phyloP scores from a whole-genome alignment of 53 echinoderm and acorn worm species.

The Echinometra lucunter region DNA sequence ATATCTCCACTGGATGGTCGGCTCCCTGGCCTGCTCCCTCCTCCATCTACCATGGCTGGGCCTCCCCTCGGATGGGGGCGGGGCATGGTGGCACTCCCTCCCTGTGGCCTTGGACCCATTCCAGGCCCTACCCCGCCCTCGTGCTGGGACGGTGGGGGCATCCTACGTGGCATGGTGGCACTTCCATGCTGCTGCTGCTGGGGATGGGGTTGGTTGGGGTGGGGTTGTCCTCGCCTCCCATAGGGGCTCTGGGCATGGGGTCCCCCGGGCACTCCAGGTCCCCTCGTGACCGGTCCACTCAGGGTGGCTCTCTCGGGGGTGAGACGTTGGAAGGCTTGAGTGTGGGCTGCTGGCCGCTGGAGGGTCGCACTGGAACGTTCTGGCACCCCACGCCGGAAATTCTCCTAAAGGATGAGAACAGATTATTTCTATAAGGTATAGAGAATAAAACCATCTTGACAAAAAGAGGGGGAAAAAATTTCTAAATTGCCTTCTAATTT shows the following conservation, averaged over 20 bases:
- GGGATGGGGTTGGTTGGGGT: slow-evolving; percentile 21
- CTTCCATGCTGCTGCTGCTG: slow-evolving; percentile 54
- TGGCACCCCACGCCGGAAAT: slow-evolving; percentile 79
- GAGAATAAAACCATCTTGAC: not conserved
- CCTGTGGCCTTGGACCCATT: slow-evolving; percentile 7
- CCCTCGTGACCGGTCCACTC: slow-evolving; percentile 55
- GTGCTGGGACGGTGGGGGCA: slow-evolving; percentile 43
- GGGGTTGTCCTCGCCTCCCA: slow-evolving; percentile 61
- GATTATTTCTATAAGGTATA: not conserved
- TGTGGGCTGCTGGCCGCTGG: slow-evolving; percentile 67
- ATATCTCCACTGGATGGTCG: slow-evolving; percentile 53
- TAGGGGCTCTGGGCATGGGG: slow-evolving; percentile 53
- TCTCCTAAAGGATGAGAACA: slow-evolving; percentile 8
- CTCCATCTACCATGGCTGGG: slow-evolving; percentile 40
- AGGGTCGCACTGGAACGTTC: slow-evolving; percentile 73
- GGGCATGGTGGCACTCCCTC: slow-evolving; percentile 56
- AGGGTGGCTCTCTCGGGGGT: slow-evolving; percentile 81
- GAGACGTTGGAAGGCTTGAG: slow-evolving; percentile 91
- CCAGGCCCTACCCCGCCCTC: slow-evolving; percentile 4
- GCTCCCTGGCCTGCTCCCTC: slow-evolving; percentile 24
- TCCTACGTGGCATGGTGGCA: slow-evolving; percentile 64
- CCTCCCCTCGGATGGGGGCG: slow-evolving; percentile 50
- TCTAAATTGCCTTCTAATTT: too few species aligned
- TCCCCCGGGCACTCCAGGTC: slow-evolving; percentile 43
- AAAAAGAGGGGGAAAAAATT: not conserved